phyloP scores from a whole-genome alignment of 1,140 invertebrate species.

The Drosophila dunni region DNA sequence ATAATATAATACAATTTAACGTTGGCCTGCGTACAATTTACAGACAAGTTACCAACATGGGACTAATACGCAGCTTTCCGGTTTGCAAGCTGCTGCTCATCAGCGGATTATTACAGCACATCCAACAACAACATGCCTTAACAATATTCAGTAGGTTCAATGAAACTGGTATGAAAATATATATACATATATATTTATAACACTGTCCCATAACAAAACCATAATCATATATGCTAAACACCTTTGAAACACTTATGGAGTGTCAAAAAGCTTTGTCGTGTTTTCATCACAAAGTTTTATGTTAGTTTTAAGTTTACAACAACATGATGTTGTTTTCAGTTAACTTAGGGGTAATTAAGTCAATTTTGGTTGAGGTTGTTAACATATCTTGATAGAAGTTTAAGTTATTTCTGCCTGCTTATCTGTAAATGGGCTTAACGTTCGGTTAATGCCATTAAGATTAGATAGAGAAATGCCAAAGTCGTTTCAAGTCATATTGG shows the following conservation, averaged over 20 bases:
- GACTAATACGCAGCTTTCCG: slow-evolving; percentile 65
- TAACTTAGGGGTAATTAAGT: slow-evolving; percentile 17
- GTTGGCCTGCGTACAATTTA: slow-evolving; percentile 28
- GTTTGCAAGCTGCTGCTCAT: slow-evolving; percentile 68
- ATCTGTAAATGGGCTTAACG: background rate
- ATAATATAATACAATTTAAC: slow-evolving; percentile 54
- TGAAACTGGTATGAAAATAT: slow-evolving; percentile 28
- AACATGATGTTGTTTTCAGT: slow-evolving; percentile 13
- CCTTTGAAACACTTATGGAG: slow-evolving; percentile 5
- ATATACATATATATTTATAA: slow-evolving; percentile 1
- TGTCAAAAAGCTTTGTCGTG: slow-evolving; percentile 31
- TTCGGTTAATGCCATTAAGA: slow-evolving; percentile 24
- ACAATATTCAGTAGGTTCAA: slow-evolving; percentile 12
- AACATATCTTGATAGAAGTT: background rate
- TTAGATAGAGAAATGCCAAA: slow-evolving; percentile 16
- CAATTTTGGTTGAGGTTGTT: background rate
- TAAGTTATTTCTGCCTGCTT: background rate
- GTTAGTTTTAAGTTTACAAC: slow-evolving; percentile 19
- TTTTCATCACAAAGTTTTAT: slow-evolving; percentile 20
- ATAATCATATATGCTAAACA: slow-evolving; percentile 45
- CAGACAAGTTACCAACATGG: slow-evolving; percentile 64
- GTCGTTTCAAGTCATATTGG: slow-evolving; percentile 17
- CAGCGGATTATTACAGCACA: slow-evolving; percentile 58
- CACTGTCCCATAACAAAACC: slow-evolving; percentile 21
- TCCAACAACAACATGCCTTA: slow-evolving; percentile 30